These are phyloP conservation scores for Equus przewalskii DNA, from an alignment of 2,113 vertebrate species.

Conservation along the genomic window DNA sequence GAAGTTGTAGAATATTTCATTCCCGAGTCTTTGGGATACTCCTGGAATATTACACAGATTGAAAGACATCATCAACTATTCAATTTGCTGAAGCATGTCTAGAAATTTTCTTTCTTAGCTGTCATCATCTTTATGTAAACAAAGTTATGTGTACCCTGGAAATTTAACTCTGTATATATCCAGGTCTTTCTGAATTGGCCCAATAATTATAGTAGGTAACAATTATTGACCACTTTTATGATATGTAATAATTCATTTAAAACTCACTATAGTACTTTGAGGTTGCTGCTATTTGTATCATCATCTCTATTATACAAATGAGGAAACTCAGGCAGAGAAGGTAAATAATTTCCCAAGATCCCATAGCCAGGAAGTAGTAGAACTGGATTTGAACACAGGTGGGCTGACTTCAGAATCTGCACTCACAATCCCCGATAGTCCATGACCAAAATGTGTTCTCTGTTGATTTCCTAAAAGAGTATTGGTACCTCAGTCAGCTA, in stretches of 20 bases:
- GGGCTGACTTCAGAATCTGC: not conserved
- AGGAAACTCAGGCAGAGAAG: not conserved
- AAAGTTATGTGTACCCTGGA: not conserved
- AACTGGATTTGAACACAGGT: conserved; percentile 6
- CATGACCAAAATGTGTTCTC: not conserved
- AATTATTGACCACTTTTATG: conserved; percentile 5
- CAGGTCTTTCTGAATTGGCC: conserved; percentile 18
- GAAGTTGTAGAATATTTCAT: conserved; percentile 34
- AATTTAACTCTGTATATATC: conserved; percentile 53
- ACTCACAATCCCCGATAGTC: not conserved
- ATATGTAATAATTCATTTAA: conserved; percentile 16
- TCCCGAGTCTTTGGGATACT: not conserved
- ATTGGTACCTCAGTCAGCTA: not conserved
- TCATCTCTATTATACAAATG: not conserved
- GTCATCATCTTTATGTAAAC: not conserved
- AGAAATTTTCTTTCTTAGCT: not conserved
- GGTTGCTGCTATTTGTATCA: not conserved
- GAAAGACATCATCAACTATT: conserved; percentile 12
- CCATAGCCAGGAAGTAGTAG: not conserved
- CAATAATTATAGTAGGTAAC: conserved; percentile 13
- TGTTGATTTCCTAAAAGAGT: not conserved
- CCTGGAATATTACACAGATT: not conserved
- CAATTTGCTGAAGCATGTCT: not conserved
- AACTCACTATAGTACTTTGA: not conserved
- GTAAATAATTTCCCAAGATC: not conserved